phyloP scores from a whole-genome alignment of 2,113 vertebrate species.

The Acanthisitta chloris region DNA sequence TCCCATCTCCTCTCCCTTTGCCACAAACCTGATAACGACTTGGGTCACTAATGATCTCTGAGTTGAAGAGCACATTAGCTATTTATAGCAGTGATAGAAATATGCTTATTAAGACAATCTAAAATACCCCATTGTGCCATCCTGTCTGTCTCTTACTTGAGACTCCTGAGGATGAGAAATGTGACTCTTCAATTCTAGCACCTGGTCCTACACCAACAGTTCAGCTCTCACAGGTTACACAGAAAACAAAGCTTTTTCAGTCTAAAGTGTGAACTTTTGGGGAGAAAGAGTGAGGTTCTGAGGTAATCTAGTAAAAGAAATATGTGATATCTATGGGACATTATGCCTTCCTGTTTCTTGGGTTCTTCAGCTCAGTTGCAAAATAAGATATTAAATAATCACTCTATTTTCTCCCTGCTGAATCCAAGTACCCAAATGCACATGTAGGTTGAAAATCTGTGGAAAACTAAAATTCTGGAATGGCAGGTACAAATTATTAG shows the following conservation, averaged over 20 bases:
- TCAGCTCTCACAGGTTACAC: background rate
- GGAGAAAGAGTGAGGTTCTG: background rate
- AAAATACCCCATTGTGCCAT: background rate
- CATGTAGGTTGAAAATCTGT: background rate
- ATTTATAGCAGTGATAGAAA: background rate
- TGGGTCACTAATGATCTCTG: background rate
- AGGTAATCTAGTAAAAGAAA: background rate
- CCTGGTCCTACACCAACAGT: background rate
- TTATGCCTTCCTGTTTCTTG: background rate
- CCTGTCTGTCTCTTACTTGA: background rate
- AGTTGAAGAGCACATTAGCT: background rate
- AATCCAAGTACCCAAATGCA: background rate
- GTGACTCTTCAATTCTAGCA: background rate
- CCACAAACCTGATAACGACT: background rate
- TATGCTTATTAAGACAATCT: background rate
- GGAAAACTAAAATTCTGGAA: background rate
- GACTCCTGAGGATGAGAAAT: background rate
- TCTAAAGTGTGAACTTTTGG: background rate
- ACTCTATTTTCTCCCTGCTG: background rate
- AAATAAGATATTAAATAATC: background rate
- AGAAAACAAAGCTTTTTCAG: background rate
- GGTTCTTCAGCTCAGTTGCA: background rate
- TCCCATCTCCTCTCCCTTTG: background rate
- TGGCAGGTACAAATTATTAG: background rate
- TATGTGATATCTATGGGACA: background rate